Evolutionary conservation across 1,140 invertebrate species (phyloP).

Genomic region (Leptopilina boulardi): DNA sequence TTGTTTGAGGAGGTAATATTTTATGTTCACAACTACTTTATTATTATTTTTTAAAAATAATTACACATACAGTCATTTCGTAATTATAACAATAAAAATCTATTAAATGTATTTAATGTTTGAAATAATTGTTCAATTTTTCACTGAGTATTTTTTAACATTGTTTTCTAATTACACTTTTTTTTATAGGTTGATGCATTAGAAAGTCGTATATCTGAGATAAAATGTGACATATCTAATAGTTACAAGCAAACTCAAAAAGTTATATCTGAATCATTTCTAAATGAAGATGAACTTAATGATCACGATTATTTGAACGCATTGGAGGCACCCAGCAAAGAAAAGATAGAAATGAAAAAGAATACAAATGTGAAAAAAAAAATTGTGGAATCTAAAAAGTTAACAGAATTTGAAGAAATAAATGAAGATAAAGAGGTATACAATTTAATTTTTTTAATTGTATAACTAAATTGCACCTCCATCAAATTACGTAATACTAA

Average conservation of each 20-base stretch:
- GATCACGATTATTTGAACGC: constrained; percentile 73
- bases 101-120: constrained; percentile 24
- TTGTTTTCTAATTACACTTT: constrained; percentile 36
- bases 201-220: constrained; percentile 73
- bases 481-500: no score
- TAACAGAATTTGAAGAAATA: constrained; percentile 44
- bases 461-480: no score
- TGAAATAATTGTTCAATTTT: no score
- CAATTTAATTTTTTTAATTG: constrained; percentile 22
- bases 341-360: constrained; percentile 39
- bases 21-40: constrained; percentile 33
- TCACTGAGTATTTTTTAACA: neutral
- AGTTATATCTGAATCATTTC: constrained; percentile 53
- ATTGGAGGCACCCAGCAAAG: constrained; percentile 53
- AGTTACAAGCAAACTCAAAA: constrained; percentile 73
- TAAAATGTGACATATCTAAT: constrained; percentile 73
- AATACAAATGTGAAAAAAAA: constrained; percentile 43
- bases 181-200: constrained; percentile 77
- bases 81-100: no score
- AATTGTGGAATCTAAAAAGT: constrained; percentile 48
- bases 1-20: constrained; percentile 75
- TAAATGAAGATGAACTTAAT: constrained; percentile 67
- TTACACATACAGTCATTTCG: no score
- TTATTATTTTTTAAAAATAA: no score
- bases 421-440: constrained; percentile 38